These are phyloP conservation scores for Scelioninae gen. 1 DNA, from an alignment of 2,888 invertebrate genomes.

Conservation along the genomic window DNA sequence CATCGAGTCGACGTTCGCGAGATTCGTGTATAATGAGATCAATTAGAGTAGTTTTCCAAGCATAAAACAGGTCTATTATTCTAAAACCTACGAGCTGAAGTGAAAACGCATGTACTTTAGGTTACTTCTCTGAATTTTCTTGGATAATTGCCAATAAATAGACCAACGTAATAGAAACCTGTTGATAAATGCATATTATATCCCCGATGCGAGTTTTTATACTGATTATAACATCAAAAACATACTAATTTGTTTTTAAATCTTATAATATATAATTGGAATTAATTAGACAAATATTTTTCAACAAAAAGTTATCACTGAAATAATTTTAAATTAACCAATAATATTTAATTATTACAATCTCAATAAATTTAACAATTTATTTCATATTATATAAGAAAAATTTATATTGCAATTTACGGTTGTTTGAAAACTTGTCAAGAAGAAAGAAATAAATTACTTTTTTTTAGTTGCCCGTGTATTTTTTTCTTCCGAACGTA, in stretches of 20 bases:
- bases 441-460: constrained; percentile 9
- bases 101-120: constrained; percentile 69
- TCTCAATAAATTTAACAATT: background rate
- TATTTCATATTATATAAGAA: background rate
- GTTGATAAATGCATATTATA: constrained; percentile 79
- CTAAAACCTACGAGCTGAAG: constrained; percentile 65
- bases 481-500: constrained; percentile 22
- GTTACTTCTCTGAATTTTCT: constrained; percentile 63
- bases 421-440: background rate
- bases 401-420: background rate
- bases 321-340: no score
- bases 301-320: no score
- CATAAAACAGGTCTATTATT: constrained; percentile 69
- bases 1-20: constrained; percentile 61
- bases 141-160: constrained; percentile 83
- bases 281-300: no score
- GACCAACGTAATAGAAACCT: constrained; percentile 79
- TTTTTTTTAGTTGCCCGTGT: constrained; percentile 10
- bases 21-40: constrained; percentile 69
- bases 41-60: constrained; percentile 69
- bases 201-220: no score
- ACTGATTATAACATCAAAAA: no score
- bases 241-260: no score
- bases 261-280: no score
- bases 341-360: no score